Conservation (phyloP, 2,113 vertebrate genomes). For the Lepus americanus region DNA sequence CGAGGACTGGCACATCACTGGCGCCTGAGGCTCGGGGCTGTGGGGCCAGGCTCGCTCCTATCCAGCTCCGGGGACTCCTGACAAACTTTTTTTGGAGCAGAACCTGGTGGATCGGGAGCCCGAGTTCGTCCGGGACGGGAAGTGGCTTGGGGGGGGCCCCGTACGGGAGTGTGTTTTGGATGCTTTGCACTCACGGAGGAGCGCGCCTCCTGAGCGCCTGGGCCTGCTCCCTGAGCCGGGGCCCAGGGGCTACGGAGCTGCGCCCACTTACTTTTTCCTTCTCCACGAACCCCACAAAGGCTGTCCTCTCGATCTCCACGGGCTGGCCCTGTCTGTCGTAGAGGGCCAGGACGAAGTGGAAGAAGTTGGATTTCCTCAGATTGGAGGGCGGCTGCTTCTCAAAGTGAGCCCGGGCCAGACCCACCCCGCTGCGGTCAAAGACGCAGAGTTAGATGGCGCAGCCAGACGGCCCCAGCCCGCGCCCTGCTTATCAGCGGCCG, state of each 20-base stretch:
- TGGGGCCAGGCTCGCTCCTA: neutral
- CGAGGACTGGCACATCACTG: neutral
- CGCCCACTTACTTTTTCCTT: constrained; percentile 96
- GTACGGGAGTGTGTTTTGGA: neutral
- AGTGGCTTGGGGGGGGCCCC: neutral
- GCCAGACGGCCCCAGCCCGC: neutral
- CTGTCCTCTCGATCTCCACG: constrained; percentile 98
- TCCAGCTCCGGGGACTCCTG: constrained; percentile 27
- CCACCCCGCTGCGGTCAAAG: constrained; percentile 95
- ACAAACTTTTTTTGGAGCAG: constrained; percentile 20
- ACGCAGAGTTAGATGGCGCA: constrained; percentile 85
- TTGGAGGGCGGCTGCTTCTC: constrained; percentile 99
- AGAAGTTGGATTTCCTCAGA: constrained; percentile 99
- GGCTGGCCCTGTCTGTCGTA: constrained; percentile 99
- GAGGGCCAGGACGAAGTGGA: constrained; percentile 99
- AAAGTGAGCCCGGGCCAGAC: constrained; percentile 98
- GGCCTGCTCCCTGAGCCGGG: constrained; percentile 48
- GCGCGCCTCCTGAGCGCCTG: neutral
- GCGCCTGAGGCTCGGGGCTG: neutral
- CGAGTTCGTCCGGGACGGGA: constrained; percentile 38
- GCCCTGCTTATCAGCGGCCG: neutral
- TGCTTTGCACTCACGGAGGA: neutral
- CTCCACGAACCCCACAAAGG: constrained; percentile 98
- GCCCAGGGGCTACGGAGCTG: neutral
- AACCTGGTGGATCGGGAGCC: neutral